Conservation (phyloP, 1,140 invertebrate genomes). For the Bemisia tabaci region DNA sequence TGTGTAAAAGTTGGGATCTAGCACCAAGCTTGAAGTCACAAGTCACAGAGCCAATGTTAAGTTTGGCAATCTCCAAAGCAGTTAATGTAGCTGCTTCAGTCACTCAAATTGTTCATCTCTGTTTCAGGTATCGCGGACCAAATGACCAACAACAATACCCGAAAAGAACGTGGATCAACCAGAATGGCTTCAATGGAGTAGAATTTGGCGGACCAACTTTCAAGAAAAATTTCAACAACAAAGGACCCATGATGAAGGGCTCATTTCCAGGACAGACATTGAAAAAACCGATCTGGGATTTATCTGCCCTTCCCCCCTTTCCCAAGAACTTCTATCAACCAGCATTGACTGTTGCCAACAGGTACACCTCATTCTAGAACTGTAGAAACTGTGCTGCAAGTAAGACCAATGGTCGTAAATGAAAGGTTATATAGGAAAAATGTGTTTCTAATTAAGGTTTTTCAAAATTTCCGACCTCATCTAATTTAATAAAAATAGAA, state of each 20-base stretch:
- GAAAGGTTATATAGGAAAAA: too few relatives aligned
- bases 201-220: not conserved
- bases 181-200: not conserved
- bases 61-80: too few relatives aligned
- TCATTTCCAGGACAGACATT: constrained; percentile 28
- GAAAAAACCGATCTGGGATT: constrained; percentile 73
- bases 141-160: not conserved
- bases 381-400: too few relatives aligned
- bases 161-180: not conserved
- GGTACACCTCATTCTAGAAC: too few relatives aligned
- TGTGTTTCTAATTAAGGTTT: too few relatives aligned
- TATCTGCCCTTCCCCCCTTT: constrained; percentile 56
- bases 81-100: too few relatives aligned
- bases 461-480: too few relatives aligned
- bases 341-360: constrained; percentile 54
- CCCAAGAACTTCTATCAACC: constrained; percentile 86
- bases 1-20: too few relatives aligned
- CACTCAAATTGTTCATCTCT: not conserved
- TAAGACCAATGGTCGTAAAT: too few relatives aligned
- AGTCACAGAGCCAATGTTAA: too few relatives aligned
- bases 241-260: not conserved
- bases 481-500: too few relatives aligned
- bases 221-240: not conserved
- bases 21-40: too few relatives aligned
- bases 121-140: not conserved